phyloP scores from a whole-genome alignment of 2,113 vertebrate species.

The Piaya cayana region DNA sequence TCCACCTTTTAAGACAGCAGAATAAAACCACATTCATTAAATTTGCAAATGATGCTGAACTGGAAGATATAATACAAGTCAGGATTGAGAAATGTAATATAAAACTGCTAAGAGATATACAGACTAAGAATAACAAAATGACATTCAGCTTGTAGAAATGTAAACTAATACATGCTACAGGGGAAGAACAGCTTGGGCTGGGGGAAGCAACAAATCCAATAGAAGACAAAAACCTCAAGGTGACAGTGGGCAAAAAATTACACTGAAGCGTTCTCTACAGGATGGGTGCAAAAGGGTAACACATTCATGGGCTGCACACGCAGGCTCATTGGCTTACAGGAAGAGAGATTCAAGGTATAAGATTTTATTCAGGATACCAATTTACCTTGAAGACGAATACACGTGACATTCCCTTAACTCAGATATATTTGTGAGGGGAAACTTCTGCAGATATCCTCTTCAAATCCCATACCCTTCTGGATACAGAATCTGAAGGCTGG shows the following conservation, averaged over 20 bases:
- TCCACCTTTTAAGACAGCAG: background rate
- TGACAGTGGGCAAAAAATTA: slow-evolving; percentile 15
- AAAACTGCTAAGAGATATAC: background rate
- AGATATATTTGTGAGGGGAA: background rate
- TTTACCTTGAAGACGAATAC: background rate
- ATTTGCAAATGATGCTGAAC: slow-evolving; percentile 44
- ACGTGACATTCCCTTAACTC: background rate
- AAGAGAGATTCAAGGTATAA: background rate
- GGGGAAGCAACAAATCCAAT: slow-evolving; percentile 30
- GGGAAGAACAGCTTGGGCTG: slow-evolving; percentile 30
- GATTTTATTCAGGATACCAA: background rate
- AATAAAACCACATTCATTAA: slow-evolving; percentile 13
- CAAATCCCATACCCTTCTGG: too few relatives aligned
- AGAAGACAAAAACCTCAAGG: slow-evolving; percentile 33
- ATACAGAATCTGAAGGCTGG: background rate
- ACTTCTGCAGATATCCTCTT: background rate
- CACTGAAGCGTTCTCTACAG: background rate
- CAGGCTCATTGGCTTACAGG: background rate
- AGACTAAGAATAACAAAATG: slow-evolving; percentile 7
- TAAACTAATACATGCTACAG: slow-evolving; percentile 2
- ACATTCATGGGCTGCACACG: background rate
- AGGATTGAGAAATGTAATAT: background rate
- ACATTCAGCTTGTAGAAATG: slow-evolving; percentile 49
- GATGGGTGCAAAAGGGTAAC: background rate
- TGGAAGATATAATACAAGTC: background rate